Evolutionary conservation across 2,113 vertebrate species (phyloP), one percentile per base, ranked within the genome.

Genomic region (Calyptomena viridis): DNA sequence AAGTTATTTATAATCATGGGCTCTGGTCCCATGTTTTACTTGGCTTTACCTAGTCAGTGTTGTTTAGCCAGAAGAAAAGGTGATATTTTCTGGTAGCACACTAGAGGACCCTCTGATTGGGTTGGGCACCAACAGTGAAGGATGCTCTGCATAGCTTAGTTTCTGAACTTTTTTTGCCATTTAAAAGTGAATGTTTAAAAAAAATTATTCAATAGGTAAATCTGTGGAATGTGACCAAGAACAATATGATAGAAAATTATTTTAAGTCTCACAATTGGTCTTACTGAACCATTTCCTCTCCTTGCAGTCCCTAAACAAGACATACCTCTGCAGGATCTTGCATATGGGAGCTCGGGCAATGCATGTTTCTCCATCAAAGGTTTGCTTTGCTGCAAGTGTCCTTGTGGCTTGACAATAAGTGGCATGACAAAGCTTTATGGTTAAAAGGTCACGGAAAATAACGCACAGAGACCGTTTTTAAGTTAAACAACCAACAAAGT

Each of bases 1-100:
- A 35, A 21, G 39, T 25, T 40, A 11, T 53, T 84, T 75, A 55
- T 28, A 63, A 16, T 42, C 1, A 1, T 24, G n/a, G 14, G 9
- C 6, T 82, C 24, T 75, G 64, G 33, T 44, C 33, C 7, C 18
- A 3, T 4, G 0, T 86, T 87, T 78, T 89, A 12, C 66, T 52
- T 89, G 63, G 23, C 17, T n/a, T 87, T 60, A 9, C 0, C 0
- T 11, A 60, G 27, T 31, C 12, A 6, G 12, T 13, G 15, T 13
- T 37, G 8, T n/a, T 75, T 46, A 37, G 33, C 16, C 27, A 33
- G 87, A 66, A 53, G 21, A 42, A 72, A 71, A 75, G 5, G 19
- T 11, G 47, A 21, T 59, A 23, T 47, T 46, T 77, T 56, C 44
- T 67, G 80, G 16, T 33, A 75, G 49, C 1, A 2, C 16, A 8